Evolutionary conservation across 2,888 invertebrate genomes (phyloP), one percentile per base, ranked within the genome.

Genomic region (Drosophila mimetica): DNA sequence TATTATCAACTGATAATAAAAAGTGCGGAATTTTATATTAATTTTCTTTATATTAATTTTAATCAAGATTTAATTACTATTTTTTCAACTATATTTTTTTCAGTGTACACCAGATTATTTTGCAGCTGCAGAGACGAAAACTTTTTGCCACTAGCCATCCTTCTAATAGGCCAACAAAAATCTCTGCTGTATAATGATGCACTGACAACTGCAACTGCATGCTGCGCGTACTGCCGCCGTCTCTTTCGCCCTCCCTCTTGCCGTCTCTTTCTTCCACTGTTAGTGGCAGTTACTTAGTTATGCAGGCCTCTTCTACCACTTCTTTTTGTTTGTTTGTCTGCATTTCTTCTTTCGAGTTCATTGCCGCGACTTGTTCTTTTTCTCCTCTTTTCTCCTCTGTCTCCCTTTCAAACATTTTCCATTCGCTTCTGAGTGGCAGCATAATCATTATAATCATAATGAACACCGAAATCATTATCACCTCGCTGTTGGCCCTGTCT

Each of bases 301-400:
- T 71, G 65, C 54, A 53, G 72, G 41, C 47, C n/a, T 25, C 14
- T 44, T 16, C 34, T 52, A 32, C 51, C 16, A 20, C 37, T 48
- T 18, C 11, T 48, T 50, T 55, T 41, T 67, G 65, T 61, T 82
- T 48, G 53, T 84, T 81, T 78, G 87, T 70, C 82, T 81, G 87
- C 66, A 71, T 70, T 64, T 69, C 72, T 87, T 71, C 55, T 78
- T 86, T 81, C 71, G 82, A 88, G 84, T 84, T 84, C 84, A 88
- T 84, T 84, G 88, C 84, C 88, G 85, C 74, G 55, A 34, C 44
- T 64, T 22, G 36, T 52, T 66, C 52, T 34, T 42, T 41, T 64
- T 52, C 41, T 64, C 50, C 42, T 60, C 28, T 53, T 42, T 41
- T 22, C 54, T 7, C 11, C 11, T 3, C 16, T 9, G 8, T 25